A percentile compares a stretch with the other conserved stretches of the same genome.
These are phyloP conservation scores for Batillaria attramentaria DNA, from an alignment of 1,140 invertebrate genomes.

Conservation along the genomic window DNA sequence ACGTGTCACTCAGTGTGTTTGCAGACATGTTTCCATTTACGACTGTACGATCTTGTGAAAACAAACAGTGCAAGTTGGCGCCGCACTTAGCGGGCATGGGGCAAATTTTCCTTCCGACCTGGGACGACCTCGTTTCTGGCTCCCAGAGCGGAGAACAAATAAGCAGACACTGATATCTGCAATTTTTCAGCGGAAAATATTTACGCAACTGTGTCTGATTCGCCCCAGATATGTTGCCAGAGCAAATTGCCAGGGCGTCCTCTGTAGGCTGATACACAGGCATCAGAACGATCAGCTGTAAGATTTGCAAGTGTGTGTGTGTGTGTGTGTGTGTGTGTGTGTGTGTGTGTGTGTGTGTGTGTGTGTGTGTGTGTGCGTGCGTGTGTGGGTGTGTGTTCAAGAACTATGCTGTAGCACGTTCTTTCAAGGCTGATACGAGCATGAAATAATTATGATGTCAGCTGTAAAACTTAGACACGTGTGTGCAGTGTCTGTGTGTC, in stretches of 20 bases:
- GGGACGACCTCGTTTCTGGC: too few species aligned
- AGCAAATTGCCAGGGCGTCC: too few species aligned
- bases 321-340: not conserved
- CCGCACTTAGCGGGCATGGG: too few species aligned
- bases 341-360: not conserved
- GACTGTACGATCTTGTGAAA: too few species aligned
- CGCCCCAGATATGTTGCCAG: not conserved
- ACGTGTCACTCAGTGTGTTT: too few species aligned
- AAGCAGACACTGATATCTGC: not conserved
- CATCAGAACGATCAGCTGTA: not conserved
- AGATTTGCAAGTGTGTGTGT: not conserved
- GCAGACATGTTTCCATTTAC: too few species aligned
- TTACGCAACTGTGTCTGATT: not conserved
- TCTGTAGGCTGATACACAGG: not conserved
- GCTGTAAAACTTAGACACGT: not conserved
- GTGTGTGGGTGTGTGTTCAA: not conserved
- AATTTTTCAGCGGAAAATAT: not conserved
- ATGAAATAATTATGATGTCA: not conserved
- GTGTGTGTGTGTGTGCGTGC: not conserved
- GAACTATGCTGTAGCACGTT: not conserved
- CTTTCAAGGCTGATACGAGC: not conserved
- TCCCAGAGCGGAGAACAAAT: not conserved
- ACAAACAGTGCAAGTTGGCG: too few species aligned
- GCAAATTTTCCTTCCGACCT: too few species aligned
- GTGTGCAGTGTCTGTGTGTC: not conserved